phyloP scores from a whole-genome alignment of 2,797 vertebrate species.

The Allobates femoralis region DNA sequence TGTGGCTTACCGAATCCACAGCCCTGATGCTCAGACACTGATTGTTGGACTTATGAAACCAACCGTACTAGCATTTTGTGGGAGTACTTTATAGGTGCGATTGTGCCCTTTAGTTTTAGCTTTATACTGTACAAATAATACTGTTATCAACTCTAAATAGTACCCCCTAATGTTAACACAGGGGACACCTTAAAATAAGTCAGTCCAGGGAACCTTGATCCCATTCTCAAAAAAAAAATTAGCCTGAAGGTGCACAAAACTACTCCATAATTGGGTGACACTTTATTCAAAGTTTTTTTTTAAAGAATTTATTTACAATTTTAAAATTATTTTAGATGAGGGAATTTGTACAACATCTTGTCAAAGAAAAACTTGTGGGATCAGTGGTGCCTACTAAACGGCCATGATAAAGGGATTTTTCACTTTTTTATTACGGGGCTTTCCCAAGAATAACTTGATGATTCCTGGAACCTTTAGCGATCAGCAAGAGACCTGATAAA shows the following conservation, averaged over 20 bases:
- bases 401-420: neutral
- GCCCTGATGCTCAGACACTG: too few relatives aligned
- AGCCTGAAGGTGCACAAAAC: neutral
- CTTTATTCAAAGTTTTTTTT: neutral
- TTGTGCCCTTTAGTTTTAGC: neutral
- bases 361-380: neutral
- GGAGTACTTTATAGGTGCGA: neutral
- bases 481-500: neutral
- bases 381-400: neutral
- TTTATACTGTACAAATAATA: neutral
- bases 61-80: neutral
- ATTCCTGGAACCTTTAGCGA: neutral
- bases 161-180: neutral
- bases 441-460: neutral
- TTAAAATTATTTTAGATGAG: neutral
- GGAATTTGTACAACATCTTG: neutral
- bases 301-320: too few relatives aligned
- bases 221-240: neutral
- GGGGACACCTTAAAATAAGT: neutral
- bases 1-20: too few relatives aligned
- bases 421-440: neutral
- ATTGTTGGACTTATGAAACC: too few relatives aligned
- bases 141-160: neutral
- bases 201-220: neutral
- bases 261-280: neutral